phyloP scores from a whole-genome alignment of 2,113 vertebrate species.

The Pterophyllum scalare region DNA sequence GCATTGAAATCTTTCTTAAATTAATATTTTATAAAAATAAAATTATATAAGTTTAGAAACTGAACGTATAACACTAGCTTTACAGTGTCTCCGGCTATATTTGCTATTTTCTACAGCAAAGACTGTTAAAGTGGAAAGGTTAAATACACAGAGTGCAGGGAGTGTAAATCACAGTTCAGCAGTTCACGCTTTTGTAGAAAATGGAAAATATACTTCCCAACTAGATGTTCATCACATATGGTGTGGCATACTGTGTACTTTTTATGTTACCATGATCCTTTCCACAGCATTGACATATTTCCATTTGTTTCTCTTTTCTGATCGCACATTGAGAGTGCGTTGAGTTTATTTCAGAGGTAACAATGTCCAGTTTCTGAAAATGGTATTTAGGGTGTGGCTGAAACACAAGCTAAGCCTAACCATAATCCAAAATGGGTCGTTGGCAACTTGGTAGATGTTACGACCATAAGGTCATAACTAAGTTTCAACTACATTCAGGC shows the following conservation, averaged over 20 bases:
- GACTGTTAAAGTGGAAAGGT: neutral
- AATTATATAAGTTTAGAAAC: neutral
- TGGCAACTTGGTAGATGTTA: neutral
- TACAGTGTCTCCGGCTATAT: too few relatives aligned
- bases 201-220: neutral
- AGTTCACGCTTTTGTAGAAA: neutral
- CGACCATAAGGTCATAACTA: neutral
- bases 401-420: neutral
- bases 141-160: neutral
- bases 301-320: neutral
- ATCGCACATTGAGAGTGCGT: neutral
- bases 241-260: neutral
- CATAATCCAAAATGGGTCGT: neutral
- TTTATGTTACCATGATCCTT: neutral
- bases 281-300: neutral
- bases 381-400: neutral
- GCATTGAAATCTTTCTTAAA: neutral
- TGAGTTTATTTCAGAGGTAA: constrained; percentile 4
- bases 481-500: neutral
- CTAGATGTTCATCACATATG: neutral
- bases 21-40: neutral
- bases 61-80: neutral
- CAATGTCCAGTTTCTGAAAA: neutral
- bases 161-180: neutral
- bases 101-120: neutral